Conservation (phyloP, 2,797 vertebrate genomes). For the Botia almorhae region DNA sequence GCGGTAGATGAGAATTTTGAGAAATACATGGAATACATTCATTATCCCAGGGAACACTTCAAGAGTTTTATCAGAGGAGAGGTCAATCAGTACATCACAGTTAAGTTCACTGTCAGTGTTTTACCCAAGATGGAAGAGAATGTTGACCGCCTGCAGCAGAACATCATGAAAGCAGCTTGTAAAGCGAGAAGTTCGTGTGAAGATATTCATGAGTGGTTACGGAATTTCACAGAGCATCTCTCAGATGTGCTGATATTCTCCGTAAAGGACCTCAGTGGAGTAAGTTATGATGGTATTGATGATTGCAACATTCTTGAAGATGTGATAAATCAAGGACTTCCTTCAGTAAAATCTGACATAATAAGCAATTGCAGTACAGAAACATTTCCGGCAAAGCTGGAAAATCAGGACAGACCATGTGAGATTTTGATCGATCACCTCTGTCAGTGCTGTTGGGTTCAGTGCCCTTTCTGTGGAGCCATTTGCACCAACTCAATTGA, state of each 20-base stretch:
- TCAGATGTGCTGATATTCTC: conserved; percentile 1
- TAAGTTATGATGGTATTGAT: conserved; percentile 36
- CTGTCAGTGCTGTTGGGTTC: conserved; percentile 1
- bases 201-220: background rate
- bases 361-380: background rate
- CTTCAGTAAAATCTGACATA: background rate
- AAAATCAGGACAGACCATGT: background rate
- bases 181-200: background rate
- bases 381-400: background rate
- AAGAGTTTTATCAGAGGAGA: background rate
- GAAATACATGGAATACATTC: background rate
- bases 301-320: background rate
- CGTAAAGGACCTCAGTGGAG: background rate
- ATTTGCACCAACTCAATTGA: background rate
- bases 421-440: background rate
- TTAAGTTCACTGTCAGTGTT: background rate
- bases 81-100: background rate
- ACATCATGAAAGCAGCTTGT: background rate
- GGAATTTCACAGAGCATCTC: background rate
- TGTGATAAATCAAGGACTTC: background rate
- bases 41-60: background rate
- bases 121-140: background rate
- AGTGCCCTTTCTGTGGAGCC: background rate
- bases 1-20: background rate
- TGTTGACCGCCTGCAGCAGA: background rate